These are phyloP conservation scores for Brachyistius frenatus DNA, from an alignment of 2,113 vertebrate genomes.

Conservation along the genomic window DNA sequence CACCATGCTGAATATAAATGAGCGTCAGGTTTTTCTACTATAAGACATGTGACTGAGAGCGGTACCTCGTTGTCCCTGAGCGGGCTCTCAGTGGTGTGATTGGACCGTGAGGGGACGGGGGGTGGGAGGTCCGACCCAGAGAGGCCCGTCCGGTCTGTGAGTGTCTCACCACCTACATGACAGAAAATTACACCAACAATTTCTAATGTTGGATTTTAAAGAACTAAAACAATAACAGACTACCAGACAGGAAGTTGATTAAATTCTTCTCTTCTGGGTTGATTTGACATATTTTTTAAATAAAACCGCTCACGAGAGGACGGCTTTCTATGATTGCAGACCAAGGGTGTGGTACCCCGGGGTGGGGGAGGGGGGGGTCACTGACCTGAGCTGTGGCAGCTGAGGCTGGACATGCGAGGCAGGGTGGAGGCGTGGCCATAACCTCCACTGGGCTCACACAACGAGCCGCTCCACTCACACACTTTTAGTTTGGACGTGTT, in stretches of 20 bases:
- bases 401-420: constrained; percentile 79
- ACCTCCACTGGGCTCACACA: constrained; percentile 69
- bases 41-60: background rate
- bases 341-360: too few relatives aligned
- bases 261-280: background rate
- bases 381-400: constrained; percentile 57
- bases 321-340: too few relatives aligned
- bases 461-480: constrained; percentile 83
- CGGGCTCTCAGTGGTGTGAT: constrained; percentile 90
- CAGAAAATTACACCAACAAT: background rate
- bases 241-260: background rate
- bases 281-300: too few relatives aligned
- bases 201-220: background rate
- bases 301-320: too few relatives aligned
- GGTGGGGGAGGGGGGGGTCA: too few relatives aligned
- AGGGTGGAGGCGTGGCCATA: constrained; percentile 80
- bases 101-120: constrained; percentile 83
- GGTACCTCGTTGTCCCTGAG: constrained; percentile 89
- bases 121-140: constrained; percentile 85
- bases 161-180: constrained; percentile 67
- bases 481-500: constrained; percentile 58
- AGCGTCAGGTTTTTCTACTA: too few relatives aligned
- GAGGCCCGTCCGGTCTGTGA: constrained; percentile 85
- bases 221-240: too few relatives aligned
- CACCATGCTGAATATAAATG: too few relatives aligned